Percentiles rank a stretch among this genome's conserved stretches.
phyloP scores from a whole-genome alignment of 2,888 invertebrate species.

The Lymantria dispar region DNA sequence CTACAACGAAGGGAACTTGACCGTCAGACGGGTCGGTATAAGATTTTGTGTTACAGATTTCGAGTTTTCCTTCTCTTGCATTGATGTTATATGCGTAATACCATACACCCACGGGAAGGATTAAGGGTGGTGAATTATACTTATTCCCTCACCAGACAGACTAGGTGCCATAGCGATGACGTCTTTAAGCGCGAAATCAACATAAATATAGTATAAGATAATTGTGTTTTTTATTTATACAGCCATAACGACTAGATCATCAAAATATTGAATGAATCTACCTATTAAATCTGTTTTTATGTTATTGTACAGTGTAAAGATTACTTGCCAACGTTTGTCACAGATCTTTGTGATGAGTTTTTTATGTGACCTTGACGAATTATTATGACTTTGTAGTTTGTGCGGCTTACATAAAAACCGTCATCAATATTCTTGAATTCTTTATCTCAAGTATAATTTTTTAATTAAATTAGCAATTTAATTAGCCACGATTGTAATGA shows the following conservation, averaged over 20 bases:
- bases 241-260: slow-evolving; percentile 40
- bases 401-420: slow-evolving; percentile 13
- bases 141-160: no score
- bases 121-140: no score
- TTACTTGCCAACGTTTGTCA: slow-evolving; percentile 19
- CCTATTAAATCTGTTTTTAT: slow-evolving; percentile 29
- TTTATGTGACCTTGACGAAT: slow-evolving; percentile 30
- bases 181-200: slow-evolving; percentile 57
- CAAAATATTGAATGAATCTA: slow-evolving; percentile 36
- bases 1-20: no score
- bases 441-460: slow-evolving; percentile 14
- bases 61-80: no score
- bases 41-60: no score
- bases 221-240: slow-evolving; percentile 66
- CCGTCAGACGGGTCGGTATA: no score
- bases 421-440: slow-evolving; percentile 8
- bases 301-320: slow-evolving; percentile 19
- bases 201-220: slow-evolving; percentile 65
- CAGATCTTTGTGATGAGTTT: slow-evolving; percentile 21
- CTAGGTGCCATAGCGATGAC: slow-evolving; percentile 42
- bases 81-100: no score
- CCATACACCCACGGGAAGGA: no score
- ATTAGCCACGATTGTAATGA: slow-evolving; percentile 7
- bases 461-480: slow-evolving; percentile 8
- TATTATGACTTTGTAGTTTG: slow-evolving; percentile 20